Base-by-base conservation (phyloP, 2,113 vertebrate genomes). In the Pygoscelis adeliae region DNA sequence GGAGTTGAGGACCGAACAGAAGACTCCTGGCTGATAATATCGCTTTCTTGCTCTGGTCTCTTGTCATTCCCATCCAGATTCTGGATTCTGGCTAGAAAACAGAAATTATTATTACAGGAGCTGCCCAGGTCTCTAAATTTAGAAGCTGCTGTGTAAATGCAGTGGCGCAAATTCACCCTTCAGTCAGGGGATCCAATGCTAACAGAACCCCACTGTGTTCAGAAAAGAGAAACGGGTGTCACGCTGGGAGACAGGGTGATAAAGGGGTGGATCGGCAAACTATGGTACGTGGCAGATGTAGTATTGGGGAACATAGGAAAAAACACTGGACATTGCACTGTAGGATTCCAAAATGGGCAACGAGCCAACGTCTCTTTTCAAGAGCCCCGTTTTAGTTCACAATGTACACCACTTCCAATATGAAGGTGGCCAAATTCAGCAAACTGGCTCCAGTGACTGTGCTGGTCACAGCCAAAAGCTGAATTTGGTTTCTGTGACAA, bases 41-140 rank as follows among this genome's bases (percentile, higher is more conserved):
- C 98, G 17, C 96, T 97, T 67, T 99, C 99, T 82, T 98, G 98
- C 2, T 99, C 98, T 8, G 97, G 85, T 66, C 98, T 98, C 87
- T 98, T 98, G 67, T 98, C 97, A 21, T 86, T 98, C 15, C 97
- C 98, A 52, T 99, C 99, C 26, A 98, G 97, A 85, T 97, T 97
- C 95, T 99, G 99, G 42, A 99, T 98, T 67, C 99, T 98, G 3
- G 98, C 99, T 99, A 76, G 30, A 71, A 95, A 91, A 63, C 72
- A 85, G 36, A 50, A 90, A 78, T 84, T 67, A 44, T 84, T 71
- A 47, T 69, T 91, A 58, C n/a, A 72, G 34, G 17, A 87, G 44
- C 16, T 15, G 9, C 46, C 11, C 38, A 82, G 25, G 13, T 13
- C 15, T 79, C 36, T 69, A 40, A 12, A 90, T 80, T 67, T 71